phyloP scores from a whole-genome alignment of 2,888 invertebrate species.

The Halocaridina rubra region DNA sequence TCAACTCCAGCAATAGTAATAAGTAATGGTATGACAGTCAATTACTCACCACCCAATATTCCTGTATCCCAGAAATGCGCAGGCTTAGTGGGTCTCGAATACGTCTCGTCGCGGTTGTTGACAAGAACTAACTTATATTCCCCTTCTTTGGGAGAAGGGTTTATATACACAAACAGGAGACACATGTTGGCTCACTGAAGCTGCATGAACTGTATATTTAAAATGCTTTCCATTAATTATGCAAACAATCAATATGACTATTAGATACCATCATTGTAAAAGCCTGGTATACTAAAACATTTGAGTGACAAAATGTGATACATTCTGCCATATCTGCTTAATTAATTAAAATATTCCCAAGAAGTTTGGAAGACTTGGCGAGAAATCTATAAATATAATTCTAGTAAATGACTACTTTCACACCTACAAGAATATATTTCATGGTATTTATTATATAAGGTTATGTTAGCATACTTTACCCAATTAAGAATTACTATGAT shows the following conservation, averaged over 20 bases:
- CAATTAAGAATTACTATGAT: too few relatives aligned
- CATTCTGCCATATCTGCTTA: background rate
- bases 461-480: too few relatives aligned
- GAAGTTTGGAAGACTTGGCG: too few relatives aligned
- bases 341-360: too few relatives aligned
- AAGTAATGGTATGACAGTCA: background rate
- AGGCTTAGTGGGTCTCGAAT: slow-evolving; percentile 45
- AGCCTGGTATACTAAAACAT: background rate
- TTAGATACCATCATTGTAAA: background rate
- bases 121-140: slow-evolving; percentile 44
- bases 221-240: background rate
- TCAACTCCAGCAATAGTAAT: background rate
- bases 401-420: too few relatives aligned
- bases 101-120: slow-evolving; percentile 57
- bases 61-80: slow-evolving; percentile 45
- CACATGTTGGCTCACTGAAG: slow-evolving; percentile 24
- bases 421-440: too few relatives aligned
- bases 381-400: too few relatives aligned
- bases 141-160: slow-evolving; percentile 25
- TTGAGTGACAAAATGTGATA: background rate
- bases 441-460: too few relatives aligned
- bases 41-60: slow-evolving; percentile 35
- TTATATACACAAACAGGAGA: slow-evolving; percentile 46
- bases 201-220: background rate
- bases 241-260: background rate